Evolutionary conservation across 37 sponge, comb jelly and placozoan genomes (phyloP), one percentile per base, ranked within the genome.

Genomic region (Bolinopsis microptera): DNA sequence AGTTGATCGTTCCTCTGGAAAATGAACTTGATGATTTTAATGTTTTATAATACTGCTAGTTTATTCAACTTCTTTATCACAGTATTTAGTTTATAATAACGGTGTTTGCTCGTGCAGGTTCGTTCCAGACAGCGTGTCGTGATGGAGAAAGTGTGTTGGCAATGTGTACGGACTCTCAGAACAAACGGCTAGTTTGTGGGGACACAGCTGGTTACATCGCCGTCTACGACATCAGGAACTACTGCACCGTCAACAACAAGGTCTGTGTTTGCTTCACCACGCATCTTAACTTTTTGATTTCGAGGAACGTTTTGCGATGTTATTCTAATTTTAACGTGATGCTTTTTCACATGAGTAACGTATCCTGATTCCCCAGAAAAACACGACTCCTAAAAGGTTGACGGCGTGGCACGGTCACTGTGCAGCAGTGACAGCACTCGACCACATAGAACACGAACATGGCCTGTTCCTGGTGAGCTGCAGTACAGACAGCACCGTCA

Each of bases 151-250:
- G 86, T 41, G 97, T 97, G 35, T 35, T 96, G 31, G 96, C 96
- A 5, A 94, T 98, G 90, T 68, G 94, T 2, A 96, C 95, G 24
- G 99, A 98, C 82, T 76, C 93, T 27, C 16, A 74, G 38, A 95
- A 96, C 93, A 37, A 76, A 0, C n/a, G 77, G 5, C 95, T 98
- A 39, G 24, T 98, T 31, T 95, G 95, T 67, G 99, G 99, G 82
- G 99, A 98, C 93, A 98, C 97, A 34, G 94, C 93, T 32, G 99
- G 99, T 0, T 40, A 34, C 39, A 95, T 98, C 39, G 35, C 95
- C 0, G 69, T 98, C n/a, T 98, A 95, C 92, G 94, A 96, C 39
- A 95, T 98, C 80, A 35, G 38, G 8, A 30, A 93, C 86, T 96
- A 76, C 25, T 16, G 38, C 27, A 41, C 92, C 3, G 68, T 39